Evolutionary conservation across 2,888 invertebrate species (phyloP).

Genomic region (Drosophila pullipes): DNA sequence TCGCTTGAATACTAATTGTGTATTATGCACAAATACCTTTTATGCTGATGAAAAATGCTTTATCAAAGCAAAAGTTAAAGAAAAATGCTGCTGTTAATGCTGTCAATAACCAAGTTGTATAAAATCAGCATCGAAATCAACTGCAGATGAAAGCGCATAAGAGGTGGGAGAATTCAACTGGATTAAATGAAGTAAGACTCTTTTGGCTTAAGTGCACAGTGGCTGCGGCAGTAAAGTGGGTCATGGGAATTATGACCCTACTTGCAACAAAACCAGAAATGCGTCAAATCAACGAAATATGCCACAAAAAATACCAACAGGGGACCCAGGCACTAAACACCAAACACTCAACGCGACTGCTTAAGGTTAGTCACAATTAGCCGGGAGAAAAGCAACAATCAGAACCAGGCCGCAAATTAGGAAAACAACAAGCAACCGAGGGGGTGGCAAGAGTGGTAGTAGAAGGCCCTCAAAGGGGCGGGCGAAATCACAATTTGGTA

Average conservation of each 20-base stretch:
- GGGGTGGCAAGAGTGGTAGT: not conserved
- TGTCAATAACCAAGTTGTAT: not conserved
- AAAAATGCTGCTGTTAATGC: not conserved
- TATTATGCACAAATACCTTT: not conserved
- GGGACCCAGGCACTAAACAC: not conserved
- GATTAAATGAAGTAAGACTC: conserved; percentile 4
- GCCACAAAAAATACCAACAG: not conserved
- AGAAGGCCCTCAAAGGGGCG: conserved; percentile 7
- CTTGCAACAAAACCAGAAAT: conserved; percentile 11
- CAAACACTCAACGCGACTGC: conserved; percentile 2
- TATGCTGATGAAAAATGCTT: not conserved
- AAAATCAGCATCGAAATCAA: not conserved
- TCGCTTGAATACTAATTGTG: conserved; percentile 25
- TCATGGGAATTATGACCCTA: conserved; percentile 21
- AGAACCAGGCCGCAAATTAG: conserved; percentile 43
- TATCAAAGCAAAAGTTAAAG: not conserved
- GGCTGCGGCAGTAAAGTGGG: conserved; percentile 31
- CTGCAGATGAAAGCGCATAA: not conserved
- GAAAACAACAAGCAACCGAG: conserved; percentile 15
- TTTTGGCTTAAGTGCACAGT: conserved; percentile 11
- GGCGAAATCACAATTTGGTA: conserved; percentile 23
- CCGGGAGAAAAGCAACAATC: conserved; percentile 44
- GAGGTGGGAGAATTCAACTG: not conserved
- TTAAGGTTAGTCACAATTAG: conserved; percentile 54
- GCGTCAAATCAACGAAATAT: conserved; percentile 21